phyloP scores from a whole-genome alignment of 2,888 invertebrate genomes.

The Amblyteles armatorius region DNA sequence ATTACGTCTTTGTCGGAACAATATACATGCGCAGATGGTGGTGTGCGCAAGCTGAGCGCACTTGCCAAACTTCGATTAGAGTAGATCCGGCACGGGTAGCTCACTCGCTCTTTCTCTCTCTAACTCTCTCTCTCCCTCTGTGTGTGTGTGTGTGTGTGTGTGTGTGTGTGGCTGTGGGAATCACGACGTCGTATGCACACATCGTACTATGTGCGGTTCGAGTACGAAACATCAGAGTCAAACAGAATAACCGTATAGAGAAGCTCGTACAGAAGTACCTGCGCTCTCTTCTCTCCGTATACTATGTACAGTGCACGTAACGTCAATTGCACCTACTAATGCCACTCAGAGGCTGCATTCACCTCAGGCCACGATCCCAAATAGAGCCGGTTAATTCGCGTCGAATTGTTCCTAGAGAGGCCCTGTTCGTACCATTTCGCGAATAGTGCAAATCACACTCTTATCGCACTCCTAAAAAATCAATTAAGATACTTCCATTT shows the following conservation, averaged over 20 bases:
- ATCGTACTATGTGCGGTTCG: not conserved
- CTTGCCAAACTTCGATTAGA: conserved; percentile 68
- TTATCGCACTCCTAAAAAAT: not conserved
- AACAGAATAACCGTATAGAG: conserved; percentile 8
- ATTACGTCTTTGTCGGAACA: conserved; percentile 64
- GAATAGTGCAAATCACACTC: not conserved
- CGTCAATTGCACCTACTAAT: conserved; percentile 33
- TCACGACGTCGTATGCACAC: not conserved
- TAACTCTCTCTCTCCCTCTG: not conserved
- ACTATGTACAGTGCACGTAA: conserved; percentile 14
- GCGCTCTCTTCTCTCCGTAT: conserved; percentile 17
- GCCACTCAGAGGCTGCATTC: conserved; percentile 15
- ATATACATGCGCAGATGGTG: conserved; percentile 44
- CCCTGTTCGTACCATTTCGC: not conserved
- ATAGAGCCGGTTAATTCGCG: not conserved
- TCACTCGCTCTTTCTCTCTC: conserved; percentile 32
- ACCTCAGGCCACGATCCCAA: not conserved
- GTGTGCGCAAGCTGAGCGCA: conserved; percentile 60
- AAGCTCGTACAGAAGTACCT: conserved; percentile 15
- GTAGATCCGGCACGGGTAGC: conserved; percentile 40
- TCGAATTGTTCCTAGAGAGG: not conserved
- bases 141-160: not conserved
- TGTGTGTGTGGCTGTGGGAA: not conserved
- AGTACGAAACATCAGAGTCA: conserved; percentile 19
- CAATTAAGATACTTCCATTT: not conserved